phyloP scores from a whole-genome alignment of 2,113 vertebrate species.

The Notothenia rossii region DNA sequence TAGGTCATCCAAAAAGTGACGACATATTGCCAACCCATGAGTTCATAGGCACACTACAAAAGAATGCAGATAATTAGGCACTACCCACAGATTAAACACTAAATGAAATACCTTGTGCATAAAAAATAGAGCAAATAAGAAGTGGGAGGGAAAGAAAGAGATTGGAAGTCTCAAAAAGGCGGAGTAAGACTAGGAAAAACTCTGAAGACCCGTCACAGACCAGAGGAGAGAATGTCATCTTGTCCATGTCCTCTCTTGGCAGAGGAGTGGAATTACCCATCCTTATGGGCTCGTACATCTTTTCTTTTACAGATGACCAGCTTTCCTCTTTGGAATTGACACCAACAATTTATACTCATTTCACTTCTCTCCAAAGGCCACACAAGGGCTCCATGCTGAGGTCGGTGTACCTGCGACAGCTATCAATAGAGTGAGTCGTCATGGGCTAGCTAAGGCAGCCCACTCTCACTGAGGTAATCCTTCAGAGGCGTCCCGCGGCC shows the following conservation, averaged over 20 bases:
- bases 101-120: no score
- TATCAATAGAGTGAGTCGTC: conserved; percentile 79
- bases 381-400: conserved; percentile 74
- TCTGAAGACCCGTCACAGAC: conserved; percentile 69
- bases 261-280: conserved; percentile 79
- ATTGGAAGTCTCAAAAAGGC: neutral
- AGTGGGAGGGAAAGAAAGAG: neutral
- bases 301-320: conserved; percentile 83
- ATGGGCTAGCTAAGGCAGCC: conserved; percentile 70
- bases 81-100: no score
- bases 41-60: no score
- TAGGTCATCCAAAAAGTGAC: no score
- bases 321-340: conserved; percentile 82
- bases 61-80: no score
- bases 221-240: conserved; percentile 76
- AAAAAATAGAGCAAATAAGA: conserved; percentile 17
- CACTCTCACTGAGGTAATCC: conserved; percentile 75
- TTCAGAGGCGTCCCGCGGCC: conserved; percentile 71
- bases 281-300: conserved; percentile 84
- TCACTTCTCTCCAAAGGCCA: conserved; percentile 71
- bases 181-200: conserved; percentile 39
- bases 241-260: conserved; percentile 56
- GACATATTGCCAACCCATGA: no score
- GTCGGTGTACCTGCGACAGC: conserved; percentile 69
- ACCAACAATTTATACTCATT: conserved; percentile 88